phyloP scores from a whole-genome alignment of 2,113 vertebrate species.

The Cynopterus brachyotis region DNA sequence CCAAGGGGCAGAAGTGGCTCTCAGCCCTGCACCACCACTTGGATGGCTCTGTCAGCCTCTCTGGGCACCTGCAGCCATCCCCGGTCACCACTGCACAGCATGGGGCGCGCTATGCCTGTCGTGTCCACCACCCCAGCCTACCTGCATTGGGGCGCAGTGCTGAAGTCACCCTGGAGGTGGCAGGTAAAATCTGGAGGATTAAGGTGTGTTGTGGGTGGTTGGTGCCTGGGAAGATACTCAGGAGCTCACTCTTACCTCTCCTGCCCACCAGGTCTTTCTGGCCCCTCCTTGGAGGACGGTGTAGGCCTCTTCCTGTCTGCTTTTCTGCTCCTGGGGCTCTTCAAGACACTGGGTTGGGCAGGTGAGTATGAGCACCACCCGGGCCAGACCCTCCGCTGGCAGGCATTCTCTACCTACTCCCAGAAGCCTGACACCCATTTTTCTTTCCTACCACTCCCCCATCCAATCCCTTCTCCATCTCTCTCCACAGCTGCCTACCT shows the following conservation, averaged over 20 bases:
- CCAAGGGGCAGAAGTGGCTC: slow-evolving; percentile 77
- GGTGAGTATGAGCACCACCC: slow-evolving; percentile 61
- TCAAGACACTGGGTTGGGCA: slow-evolving; percentile 54
- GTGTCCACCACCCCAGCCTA: slow-evolving; percentile 83
- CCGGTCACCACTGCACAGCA: slow-evolving; percentile 71
- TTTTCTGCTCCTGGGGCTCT: slow-evolving; percentile 72
- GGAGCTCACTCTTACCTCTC: background rate
- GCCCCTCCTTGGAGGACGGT: slow-evolving; percentile 76
- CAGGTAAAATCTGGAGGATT: slow-evolving; percentile 44
- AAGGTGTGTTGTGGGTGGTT: background rate
- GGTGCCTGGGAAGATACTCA: fast-evolving
- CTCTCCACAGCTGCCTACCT: slow-evolving; percentile 43
- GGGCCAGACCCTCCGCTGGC: fast-evolving
- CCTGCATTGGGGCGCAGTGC: background rate
- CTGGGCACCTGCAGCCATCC: slow-evolving; percentile 78
- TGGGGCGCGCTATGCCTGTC: slow-evolving; percentile 83
- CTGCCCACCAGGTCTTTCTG: slow-evolving; percentile 56
- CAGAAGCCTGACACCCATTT: background rate
- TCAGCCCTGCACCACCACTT: slow-evolving; percentile 83
- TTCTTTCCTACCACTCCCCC: no score
- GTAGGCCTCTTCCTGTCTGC: slow-evolving; percentile 80
- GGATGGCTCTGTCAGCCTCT: slow-evolving; percentile 88
- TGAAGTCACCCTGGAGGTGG: slow-evolving; percentile 57
- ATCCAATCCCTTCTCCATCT: slow-evolving; percentile 1
- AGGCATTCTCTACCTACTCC: background rate